Conservation (phyloP, 2,888 invertebrate species). For the Tricholauxania praeusta region DNA sequence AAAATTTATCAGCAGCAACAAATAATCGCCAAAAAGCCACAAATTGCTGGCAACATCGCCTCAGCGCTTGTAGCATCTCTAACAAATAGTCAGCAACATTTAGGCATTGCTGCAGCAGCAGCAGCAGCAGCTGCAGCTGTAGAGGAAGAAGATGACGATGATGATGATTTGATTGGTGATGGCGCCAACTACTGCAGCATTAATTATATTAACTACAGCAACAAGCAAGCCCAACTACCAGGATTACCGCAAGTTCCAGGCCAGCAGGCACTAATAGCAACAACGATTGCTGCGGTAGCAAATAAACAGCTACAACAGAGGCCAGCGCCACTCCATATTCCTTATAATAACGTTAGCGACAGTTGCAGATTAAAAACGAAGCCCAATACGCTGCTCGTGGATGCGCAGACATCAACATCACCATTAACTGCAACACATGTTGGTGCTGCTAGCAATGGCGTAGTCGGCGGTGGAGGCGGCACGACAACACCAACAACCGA, state of each 20-base stretch:
- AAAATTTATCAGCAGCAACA: conserved; percentile 15
- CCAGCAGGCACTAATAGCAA: conserved; percentile 49
- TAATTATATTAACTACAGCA: conserved; percentile 77
- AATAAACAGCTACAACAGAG: conserved; percentile 40
- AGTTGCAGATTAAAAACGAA: conserved; percentile 34
- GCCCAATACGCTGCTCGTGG: conserved; percentile 54
- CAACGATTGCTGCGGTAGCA: conserved; percentile 56
- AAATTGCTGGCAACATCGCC: conserved; percentile 20
- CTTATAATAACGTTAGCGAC: conserved; percentile 39
- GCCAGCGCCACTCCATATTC: conserved; percentile 51
- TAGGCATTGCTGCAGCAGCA: conserved; percentile 69
- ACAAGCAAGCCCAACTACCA: conserved; percentile 73
- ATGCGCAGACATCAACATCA: conserved; percentile 64
- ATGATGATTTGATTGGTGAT: conserved; percentile 91
- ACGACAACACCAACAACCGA: conserved; percentile 61
- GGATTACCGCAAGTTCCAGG: conserved; percentile 37
- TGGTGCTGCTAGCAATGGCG: conserved; percentile 48
- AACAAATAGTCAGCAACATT: conserved; percentile 18
- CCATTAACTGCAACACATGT: conserved; percentile 52
- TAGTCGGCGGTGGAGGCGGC: conserved; percentile 44
- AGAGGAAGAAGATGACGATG: conserved; percentile 95
- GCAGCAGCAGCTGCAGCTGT: conserved; percentile 96
- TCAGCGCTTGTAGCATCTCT: conserved; percentile 11
- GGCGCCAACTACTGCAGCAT: conserved; percentile 91
- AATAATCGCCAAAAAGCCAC: conserved; percentile 12